phyloP scores from a whole-genome alignment of 2,797 vertebrate species.

The Hoplostethus atlanticus region DNA sequence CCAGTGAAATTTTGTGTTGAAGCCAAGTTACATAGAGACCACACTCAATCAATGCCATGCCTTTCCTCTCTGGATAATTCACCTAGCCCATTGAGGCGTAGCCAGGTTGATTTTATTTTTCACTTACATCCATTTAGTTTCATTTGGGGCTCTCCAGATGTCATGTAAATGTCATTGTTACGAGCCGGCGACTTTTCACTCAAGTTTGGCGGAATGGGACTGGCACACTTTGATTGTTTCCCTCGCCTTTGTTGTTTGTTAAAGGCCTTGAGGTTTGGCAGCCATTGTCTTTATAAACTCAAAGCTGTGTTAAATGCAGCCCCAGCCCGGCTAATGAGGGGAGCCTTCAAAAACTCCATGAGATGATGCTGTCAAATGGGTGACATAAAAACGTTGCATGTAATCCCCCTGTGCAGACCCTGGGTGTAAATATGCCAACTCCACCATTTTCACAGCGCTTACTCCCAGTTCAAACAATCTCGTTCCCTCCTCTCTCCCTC shows the following conservation, averaged over 20 bases:
- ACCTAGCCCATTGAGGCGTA: constrained; percentile 34
- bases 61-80: constrained; percentile 17
- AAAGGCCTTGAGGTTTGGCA: constrained; percentile 75
- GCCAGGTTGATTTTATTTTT: constrained; percentile 39
- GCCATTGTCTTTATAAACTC: constrained; percentile 76
- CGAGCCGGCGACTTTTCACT: constrained; percentile 53
- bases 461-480: constrained; percentile 82
- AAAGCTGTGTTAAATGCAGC: constrained; percentile 78
- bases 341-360: constrained; percentile 71
- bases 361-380: constrained; percentile 80
- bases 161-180: constrained; percentile 42
- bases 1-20: not conserved
- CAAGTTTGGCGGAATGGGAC: constrained; percentile 55
- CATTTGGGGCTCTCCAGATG: constrained; percentile 38
- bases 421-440: constrained; percentile 83
- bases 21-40: constrained; percentile 10
- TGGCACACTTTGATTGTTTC: constrained; percentile 69
- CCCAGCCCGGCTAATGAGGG: constrained; percentile 75
- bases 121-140: constrained; percentile 38
- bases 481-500: constrained; percentile 49
- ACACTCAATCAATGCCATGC: constrained; percentile 18
- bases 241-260: constrained; percentile 68
- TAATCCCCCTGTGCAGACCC: constrained; percentile 76
- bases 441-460: constrained; percentile 80
- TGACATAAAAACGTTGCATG: constrained; percentile 77